phyloP scores from a whole-genome alignment of 1,140 invertebrate genomes.

The Drosophila hydei region DNA sequence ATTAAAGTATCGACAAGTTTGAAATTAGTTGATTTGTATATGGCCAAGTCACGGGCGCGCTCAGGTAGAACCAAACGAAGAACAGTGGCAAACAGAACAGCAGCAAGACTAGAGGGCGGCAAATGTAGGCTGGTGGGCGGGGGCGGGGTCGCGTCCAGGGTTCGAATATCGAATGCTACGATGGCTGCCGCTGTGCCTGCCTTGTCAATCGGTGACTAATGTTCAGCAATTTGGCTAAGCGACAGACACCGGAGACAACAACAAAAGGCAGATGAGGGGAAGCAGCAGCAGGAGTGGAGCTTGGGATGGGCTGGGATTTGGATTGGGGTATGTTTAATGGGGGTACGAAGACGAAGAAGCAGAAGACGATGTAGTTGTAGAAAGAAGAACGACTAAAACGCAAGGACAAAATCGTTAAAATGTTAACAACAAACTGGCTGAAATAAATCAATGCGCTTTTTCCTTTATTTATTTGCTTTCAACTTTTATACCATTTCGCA shows the following conservation, averaged over 20 bases:
- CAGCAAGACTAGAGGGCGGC: neutral
- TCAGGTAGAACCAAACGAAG: conserved; percentile 26
- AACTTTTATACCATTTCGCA: conserved; percentile 63
- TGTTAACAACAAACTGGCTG: conserved; percentile 78
- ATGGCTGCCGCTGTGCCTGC: conserved; percentile 42
- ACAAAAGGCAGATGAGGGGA: conserved; percentile 18
- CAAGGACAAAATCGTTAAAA: conserved; percentile 81
- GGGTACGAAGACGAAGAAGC: neutral
- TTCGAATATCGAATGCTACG: conserved; percentile 37
- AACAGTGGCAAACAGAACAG: neutral
- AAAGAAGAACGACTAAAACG: conserved; percentile 55
- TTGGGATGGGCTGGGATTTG: neutral
- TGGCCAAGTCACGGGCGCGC: conserved; percentile 26
- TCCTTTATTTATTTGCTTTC: conserved; percentile 78
- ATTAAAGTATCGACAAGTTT: conserved; percentile 72
- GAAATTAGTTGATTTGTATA: conserved; percentile 78
- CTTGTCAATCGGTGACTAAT: conserved; percentile 82
- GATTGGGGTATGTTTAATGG: no score
- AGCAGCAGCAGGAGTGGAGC: conserved; percentile 1
- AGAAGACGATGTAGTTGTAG: neutral
- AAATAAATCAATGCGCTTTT: conserved; percentile 80
- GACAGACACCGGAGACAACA: conserved; percentile 68
- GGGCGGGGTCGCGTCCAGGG: conserved; percentile 5
- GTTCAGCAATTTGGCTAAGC: conserved; percentile 81
- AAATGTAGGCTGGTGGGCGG: neutral